Percentiles rank a stretch among this genome's conserved stretches.
These are phyloP conservation scores for Babylonia areolata DNA, from an alignment of 1,140 invertebrate genomes.

Conservation along the genomic window DNA sequence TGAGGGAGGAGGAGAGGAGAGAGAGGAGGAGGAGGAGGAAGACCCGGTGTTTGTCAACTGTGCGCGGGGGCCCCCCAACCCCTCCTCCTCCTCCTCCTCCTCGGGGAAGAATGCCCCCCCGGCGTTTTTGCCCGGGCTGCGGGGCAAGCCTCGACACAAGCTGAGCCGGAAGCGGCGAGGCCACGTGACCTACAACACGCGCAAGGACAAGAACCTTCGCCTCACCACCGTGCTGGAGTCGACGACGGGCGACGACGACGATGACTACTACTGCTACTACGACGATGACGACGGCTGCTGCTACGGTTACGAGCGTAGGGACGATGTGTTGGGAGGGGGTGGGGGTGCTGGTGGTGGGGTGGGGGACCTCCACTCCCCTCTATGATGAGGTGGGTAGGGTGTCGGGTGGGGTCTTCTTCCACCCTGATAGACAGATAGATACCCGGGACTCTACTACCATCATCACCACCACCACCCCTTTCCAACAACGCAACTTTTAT, in stretches of 20 bases:
- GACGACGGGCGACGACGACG: background rate
- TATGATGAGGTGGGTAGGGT: background rate
- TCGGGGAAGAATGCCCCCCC: background rate
- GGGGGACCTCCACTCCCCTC: no score
- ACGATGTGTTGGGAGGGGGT: background rate
- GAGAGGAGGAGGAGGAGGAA: background rate
- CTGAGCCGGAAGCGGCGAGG: conserved; percentile 17
- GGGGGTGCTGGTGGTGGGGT: no score
- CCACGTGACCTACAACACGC: conserved; percentile 16
- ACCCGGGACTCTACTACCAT: no score
- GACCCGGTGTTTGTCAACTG: background rate
- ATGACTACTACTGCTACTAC: no score
- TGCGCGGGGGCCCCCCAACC: no score
- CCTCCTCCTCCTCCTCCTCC: no score
- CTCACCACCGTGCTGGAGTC: conserved; percentile 20
- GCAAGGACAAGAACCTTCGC: conserved; percentile 12
- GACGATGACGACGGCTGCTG: background rate
- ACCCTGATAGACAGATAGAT: no score
- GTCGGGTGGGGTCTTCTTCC: background rate
- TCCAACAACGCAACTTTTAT: no score
- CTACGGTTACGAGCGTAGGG: background rate
- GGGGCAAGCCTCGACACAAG: conserved; percentile 2
- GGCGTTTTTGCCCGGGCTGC: background rate
- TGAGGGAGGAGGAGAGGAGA: background rate
- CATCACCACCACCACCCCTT: no score